Evolutionary conservation across 2,797 vertebrate species (phyloP).

Genomic region (Falco naumanni): DNA sequence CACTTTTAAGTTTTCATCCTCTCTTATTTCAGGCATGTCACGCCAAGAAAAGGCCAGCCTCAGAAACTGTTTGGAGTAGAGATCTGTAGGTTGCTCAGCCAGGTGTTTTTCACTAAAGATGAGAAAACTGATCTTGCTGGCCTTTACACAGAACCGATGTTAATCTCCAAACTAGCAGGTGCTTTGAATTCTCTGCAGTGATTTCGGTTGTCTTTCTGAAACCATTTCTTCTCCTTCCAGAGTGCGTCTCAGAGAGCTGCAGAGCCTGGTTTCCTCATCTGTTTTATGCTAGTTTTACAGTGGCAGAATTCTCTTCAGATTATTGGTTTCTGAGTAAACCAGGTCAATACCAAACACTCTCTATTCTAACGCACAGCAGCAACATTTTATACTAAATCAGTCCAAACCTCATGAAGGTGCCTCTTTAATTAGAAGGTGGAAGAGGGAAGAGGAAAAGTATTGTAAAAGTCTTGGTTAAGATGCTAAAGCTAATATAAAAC

Average conservation of each 20-base stretch:
- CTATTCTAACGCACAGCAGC: background rate
- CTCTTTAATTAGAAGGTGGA: background rate
- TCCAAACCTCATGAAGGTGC: background rate
- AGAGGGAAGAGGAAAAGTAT: background rate
- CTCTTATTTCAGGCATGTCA: background rate
- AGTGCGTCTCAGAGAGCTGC: background rate
- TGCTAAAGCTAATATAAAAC: background rate
- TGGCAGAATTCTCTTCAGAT: background rate
- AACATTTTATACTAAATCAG: background rate
- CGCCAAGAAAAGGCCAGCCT: background rate
- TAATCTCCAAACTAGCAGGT: background rate
- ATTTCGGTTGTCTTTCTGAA: background rate
- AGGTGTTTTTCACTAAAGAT: background rate
- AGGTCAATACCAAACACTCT: background rate
- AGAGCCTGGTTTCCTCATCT: background rate
- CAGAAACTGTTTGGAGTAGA: background rate
- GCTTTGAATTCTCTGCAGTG: slow-evolving; percentile 4
- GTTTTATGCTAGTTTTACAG: background rate
- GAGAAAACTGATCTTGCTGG: background rate
- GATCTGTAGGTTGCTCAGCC: background rate
- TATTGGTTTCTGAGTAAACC: background rate
- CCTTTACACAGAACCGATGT: background rate
- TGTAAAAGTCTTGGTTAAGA: background rate
- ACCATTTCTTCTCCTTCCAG: background rate
- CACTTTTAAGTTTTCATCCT: background rate